phyloP scores from a whole-genome alignment of 2,888 invertebrate genomes.

The Napeogenes sylphis region DNA sequence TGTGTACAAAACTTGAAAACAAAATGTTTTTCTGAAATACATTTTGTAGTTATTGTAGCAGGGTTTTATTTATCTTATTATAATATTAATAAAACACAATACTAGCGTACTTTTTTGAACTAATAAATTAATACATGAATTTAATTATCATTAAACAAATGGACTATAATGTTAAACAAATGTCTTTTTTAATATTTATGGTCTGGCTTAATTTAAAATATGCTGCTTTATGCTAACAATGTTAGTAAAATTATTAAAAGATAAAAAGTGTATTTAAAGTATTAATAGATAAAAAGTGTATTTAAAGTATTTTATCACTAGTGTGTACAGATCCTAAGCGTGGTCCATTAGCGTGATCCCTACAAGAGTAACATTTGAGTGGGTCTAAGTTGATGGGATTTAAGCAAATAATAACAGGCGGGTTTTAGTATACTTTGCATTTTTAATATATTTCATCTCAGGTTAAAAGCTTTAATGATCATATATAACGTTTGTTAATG shows the following conservation, averaged over 20 bases:
- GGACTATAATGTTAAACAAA: too few relatives aligned
- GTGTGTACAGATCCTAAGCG: slow-evolving; percentile 9
- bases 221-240: too few relatives aligned
- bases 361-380: slow-evolving; percentile 13
- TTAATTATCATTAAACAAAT: too few relatives aligned
- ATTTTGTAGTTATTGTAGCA: too few relatives aligned
- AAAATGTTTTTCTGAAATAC: slow-evolving; percentile 1
- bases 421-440: slow-evolving; percentile 10
- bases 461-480: not conserved
- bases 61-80: too few relatives aligned
- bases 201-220: too few relatives aligned
- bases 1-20: slow-evolving; percentile 14
- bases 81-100: too few relatives aligned
- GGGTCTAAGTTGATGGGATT: slow-evolving; percentile 21
- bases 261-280: not conserved
- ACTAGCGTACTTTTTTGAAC: too few relatives aligned
- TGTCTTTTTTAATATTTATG: too few relatives aligned
- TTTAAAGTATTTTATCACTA: not conserved
- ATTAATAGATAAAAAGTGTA: not conserved
- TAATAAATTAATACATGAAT: too few relatives aligned
- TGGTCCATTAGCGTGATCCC: slow-evolving; percentile 21
- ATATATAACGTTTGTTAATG: not conserved
- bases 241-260: too few relatives aligned
- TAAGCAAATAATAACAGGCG: slow-evolving; percentile 21
- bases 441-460: slow-evolving; percentile 9